Conservation (phyloP, 2,797 vertebrate species). For the Coregonus ussuriensis region DNA sequence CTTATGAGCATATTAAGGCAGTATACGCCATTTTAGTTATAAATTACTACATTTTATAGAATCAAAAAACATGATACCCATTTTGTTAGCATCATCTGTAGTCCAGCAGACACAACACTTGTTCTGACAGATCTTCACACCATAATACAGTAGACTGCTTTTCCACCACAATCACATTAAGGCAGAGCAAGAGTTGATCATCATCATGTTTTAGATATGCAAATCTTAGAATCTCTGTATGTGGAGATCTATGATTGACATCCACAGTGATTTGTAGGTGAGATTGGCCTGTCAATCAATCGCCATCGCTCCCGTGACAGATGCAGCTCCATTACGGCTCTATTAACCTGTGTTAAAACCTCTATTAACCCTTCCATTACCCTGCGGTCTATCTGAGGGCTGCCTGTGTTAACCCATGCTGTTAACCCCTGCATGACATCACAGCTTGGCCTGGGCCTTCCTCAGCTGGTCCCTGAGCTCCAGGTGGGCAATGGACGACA, state of each 20-base stretch:
- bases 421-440: conserved; percentile 13
- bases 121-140: no score
- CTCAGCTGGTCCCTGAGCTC: conserved; percentile 85
- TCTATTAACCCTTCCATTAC: neutral
- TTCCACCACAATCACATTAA: neutral
- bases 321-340: neutral
- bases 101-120: no score
- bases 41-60: neutral
- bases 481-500: conserved; percentile 83
- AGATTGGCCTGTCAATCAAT: neutral
- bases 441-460: conserved; percentile 78
- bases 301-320: neutral
- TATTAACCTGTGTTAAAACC: neutral
- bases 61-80: neutral
- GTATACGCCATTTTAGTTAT: neutral
- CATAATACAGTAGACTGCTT: neutral
- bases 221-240: neutral
- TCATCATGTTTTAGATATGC: neutral
- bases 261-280: neutral
- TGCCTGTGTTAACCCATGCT: conserved; percentile 14
- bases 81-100: neutral
- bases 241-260: neutral
- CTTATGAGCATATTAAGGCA: neutral
- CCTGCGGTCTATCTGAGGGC: neutral
- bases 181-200: neutral